Evolutionary conservation across 2,888 invertebrate genomes (phyloP), one percentile per base, ranked within the genome.

Genomic region (Rhagophthalmus giganteus): DNA sequence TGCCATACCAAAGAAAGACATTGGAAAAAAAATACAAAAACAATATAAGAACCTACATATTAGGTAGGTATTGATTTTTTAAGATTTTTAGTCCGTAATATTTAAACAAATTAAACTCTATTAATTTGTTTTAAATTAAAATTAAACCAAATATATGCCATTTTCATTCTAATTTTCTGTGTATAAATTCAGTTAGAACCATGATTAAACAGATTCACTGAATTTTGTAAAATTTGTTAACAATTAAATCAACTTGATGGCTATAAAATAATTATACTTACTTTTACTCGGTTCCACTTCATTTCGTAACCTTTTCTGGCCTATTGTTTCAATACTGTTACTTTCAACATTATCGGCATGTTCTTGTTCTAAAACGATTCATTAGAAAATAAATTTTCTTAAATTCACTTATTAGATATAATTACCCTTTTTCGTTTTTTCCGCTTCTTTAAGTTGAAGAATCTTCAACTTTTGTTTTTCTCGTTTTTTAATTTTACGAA

Each of bases 401-500:
- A n/a, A n/a, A n/a, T 24, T 40, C 10, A 20, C 9, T 9, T 9
- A 9, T 11, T 12, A 24, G 8, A 26, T 15, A 15, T 9, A 34
- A 13, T 52, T 55, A 65, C 67, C 62, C 64, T 66, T 58, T 46
- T 66, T 61, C 49, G 66, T 61, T 40, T 70, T 69, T 57, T 73
- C 68, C 2, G 57, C 55, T 61, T 84, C 77, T 67, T 85, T 83
- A 60, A 83, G 76, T 65, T 83, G 75, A 3, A 80, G 67, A 6
- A 85, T 65, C 58, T 82, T 81, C 14, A 82, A 68, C 68, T 86
- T 90, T 58, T 82, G 84, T 63, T 86, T 85, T 62, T 89, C 88
- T 0, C 86, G 79, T 65, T 88, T 89, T 57, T 84, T 88, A 20
- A 90, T 87, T 75, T 90, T 90, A 44, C 86, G 78, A 81, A 87